Percentiles rank a stretch among this genome's conserved stretches.
Evolutionary conservation across 2,888 invertebrate species (phyloP).

Genomic region (Bugulina stolonifera): DNA sequence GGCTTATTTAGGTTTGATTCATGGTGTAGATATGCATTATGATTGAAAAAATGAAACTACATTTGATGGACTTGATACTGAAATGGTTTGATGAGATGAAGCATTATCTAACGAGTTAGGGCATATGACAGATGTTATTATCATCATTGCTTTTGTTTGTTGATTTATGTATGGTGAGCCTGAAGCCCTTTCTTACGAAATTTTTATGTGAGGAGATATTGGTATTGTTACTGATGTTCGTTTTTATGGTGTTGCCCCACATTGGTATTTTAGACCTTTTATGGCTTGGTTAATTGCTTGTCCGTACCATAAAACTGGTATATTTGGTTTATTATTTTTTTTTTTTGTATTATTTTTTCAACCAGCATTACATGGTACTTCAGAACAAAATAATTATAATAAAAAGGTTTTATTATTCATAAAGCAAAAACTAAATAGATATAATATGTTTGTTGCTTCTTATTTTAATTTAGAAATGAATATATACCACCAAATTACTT

Average conservation of each 20-base stretch:
- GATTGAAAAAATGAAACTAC: neutral
- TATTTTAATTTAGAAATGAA: neutral
- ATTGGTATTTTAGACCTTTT: neutral
- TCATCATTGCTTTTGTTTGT: neutral
- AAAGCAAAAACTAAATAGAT: too few species aligned
- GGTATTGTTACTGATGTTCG: neutral
- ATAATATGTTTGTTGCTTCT: neutral
- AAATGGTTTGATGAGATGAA: neutral
- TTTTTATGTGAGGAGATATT: neutral
- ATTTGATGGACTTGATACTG: neutral
- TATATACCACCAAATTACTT: neutral
- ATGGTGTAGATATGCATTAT: neutral
- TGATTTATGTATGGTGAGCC: neutral
- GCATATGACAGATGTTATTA: neutral
- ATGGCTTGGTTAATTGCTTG: neutral
- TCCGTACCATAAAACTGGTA: neutral
- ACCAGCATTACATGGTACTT: neutral
- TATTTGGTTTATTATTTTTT: neutral
- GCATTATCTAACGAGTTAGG: neutral
- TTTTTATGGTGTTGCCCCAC: neutral
- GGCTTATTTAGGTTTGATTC: neutral
- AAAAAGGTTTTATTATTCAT: too few species aligned
- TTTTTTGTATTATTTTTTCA: neutral
- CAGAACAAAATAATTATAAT: too few species aligned
- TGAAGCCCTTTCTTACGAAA: neutral